These are phyloP conservation scores for Peromyscus leucopus DNA, from an alignment of 2,113 vertebrate species.

Conservation along the genomic window DNA sequence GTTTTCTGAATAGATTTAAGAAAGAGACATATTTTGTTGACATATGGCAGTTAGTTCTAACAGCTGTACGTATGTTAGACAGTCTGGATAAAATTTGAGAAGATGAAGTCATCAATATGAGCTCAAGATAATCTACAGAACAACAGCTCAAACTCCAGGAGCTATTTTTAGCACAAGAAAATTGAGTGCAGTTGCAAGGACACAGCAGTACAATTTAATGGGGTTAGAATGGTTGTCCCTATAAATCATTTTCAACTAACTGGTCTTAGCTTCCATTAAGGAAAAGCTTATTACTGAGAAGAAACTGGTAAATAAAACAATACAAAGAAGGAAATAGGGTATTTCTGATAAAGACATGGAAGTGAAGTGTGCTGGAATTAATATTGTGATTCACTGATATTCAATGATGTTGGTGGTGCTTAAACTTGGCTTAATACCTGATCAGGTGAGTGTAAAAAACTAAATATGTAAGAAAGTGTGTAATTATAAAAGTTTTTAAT, in stretches of 20 bases:
- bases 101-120: not conserved
- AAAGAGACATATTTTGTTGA: not conserved
- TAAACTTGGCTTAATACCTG: not conserved
- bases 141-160: not conserved
- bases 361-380: not conserved
- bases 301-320: not conserved
- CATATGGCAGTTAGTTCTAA: not conserved
- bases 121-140: not conserved
- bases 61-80: not conserved
- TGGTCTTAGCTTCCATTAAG: not conserved
- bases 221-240: not conserved
- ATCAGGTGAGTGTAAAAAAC: not conserved
- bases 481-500: not conserved
- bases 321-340: not conserved
- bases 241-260: not conserved
- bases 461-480: not conserved
- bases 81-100: not conserved
- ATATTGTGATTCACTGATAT: not conserved
- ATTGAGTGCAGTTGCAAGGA: not conserved
- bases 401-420: not conserved
- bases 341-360: not conserved
- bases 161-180: not conserved
- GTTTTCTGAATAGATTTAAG: not conserved
- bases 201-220: not conserved
- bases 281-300: not conserved